A percentile compares a stretch with the other conserved stretches of the same genome.
Conservation (phyloP, 2,888 invertebrate genomes). For the Rotaria macrura region DNA sequence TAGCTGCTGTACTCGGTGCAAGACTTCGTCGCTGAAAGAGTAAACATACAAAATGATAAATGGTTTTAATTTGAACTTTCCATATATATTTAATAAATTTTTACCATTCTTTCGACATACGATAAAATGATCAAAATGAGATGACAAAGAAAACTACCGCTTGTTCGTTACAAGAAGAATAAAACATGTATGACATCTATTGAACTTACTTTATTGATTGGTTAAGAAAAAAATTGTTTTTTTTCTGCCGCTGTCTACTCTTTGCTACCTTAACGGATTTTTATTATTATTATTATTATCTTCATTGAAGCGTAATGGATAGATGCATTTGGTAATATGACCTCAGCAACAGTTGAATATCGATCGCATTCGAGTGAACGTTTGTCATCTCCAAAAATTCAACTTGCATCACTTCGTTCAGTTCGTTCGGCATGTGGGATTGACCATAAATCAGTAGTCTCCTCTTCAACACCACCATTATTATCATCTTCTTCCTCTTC, state of each 20-base stretch:
- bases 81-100: neutral
- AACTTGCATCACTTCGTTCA: neutral
- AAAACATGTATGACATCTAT: neutral
- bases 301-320: neutral
- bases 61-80: too few species aligned
- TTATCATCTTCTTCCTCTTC: neutral
- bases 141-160: neutral
- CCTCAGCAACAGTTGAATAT: neutral
- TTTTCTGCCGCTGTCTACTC: neutral
- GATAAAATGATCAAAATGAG: neutral
- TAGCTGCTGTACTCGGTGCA: neutral
- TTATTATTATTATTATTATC: neutral
- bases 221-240: neutral
- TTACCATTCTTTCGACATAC: neutral
- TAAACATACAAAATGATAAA: too few species aligned
- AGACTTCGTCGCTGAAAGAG: neutral
- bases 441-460: neutral
- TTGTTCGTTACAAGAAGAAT: neutral
- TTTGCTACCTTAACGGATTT: neutral
- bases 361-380: constrained; percentile 6
- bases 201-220: neutral
- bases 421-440: neutral
- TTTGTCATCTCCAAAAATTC: neutral
- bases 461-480: neutral
- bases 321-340: neutral